Base-by-base conservation (phyloP, 2,113 vertebrate species). In the Vimba vimba region DNA sequence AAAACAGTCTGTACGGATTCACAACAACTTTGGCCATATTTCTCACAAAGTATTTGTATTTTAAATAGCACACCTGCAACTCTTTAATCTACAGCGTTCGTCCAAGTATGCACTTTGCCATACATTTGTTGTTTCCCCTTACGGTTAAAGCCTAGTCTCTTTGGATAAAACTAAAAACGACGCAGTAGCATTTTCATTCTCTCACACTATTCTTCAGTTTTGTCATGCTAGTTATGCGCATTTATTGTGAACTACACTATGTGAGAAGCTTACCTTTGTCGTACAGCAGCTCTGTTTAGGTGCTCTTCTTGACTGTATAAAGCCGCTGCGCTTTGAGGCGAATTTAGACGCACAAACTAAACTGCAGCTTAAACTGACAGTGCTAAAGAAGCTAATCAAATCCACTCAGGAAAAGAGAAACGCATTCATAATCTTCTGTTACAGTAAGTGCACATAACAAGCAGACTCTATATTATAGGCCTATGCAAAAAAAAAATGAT, bases 311-410 rank as follows among this genome's bases (percentile, higher is more conserved):
- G 39, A 25, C 3, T 17, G 12, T 47, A 23, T 15, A 74, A 74
- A 47, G 23, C 23, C 23, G 23, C 43, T 25, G 43, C 12, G 19
- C 11, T n/a, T 45, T 73, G 10, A 13, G 36, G 39, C 43, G 4
- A n/a, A n/a, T 73, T 71, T 9, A 43, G 36, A n/a, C 10, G 12
- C 11, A 8, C 23, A 47, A 74, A n/a, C 23, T 9, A 11, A 39
- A 12, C 10, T 39, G 68, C 21, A 43, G 36, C 19, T 43, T 43
- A 47, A 4, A 15, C 12, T 27, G 43, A 27, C n/a, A 47, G 23
- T 15, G 73, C 43, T 75, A 75, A 75, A n/a, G n/a, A n/a, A n/a
- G n/a, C n/a, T n/a, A n/a, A 75, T 3, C 73, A 27, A 75, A 75
- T 75, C 71, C 13, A 47, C n/a, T 50, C 43, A 50, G 23, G 73